phyloP scores from a whole-genome alignment of 2,113 vertebrate genomes.

The Anhinga anhinga region DNA sequence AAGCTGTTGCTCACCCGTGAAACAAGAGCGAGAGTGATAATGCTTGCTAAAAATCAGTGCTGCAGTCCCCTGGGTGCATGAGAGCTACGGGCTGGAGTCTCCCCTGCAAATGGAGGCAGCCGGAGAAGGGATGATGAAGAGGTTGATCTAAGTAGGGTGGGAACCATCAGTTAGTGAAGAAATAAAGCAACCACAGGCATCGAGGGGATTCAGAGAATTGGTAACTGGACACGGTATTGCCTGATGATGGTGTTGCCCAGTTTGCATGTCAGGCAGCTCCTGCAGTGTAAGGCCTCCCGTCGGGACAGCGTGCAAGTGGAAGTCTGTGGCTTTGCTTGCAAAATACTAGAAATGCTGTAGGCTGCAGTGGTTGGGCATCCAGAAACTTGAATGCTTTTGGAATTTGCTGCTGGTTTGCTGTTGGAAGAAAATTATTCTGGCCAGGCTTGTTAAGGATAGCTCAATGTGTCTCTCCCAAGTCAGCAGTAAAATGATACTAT shows the following conservation, averaged over 20 bases:
- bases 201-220: background rate
- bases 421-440: background rate
- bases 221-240: background rate
- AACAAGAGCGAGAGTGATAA: background rate
- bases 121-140: background rate
- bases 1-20: background rate
- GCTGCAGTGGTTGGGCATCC: background rate
- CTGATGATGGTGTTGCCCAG: background rate
- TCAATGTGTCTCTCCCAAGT: background rate
- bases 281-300: background rate
- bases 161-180: background rate
- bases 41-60: background rate
- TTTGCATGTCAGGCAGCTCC: background rate
- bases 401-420: background rate
- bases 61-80: background rate
- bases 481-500: background rate
- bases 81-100: background rate
- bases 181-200: background rate
- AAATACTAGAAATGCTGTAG: background rate
- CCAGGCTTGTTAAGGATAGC: background rate
- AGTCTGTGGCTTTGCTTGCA: background rate
- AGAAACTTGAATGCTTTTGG: background rate
- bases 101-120: background rate
- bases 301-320: background rate
- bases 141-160: background rate